A percentile compares a stretch with the other conserved stretches of the same genome.
phyloP scores from a whole-genome alignment of 2,888 invertebrate species.

The Candidula unifasciata region DNA sequence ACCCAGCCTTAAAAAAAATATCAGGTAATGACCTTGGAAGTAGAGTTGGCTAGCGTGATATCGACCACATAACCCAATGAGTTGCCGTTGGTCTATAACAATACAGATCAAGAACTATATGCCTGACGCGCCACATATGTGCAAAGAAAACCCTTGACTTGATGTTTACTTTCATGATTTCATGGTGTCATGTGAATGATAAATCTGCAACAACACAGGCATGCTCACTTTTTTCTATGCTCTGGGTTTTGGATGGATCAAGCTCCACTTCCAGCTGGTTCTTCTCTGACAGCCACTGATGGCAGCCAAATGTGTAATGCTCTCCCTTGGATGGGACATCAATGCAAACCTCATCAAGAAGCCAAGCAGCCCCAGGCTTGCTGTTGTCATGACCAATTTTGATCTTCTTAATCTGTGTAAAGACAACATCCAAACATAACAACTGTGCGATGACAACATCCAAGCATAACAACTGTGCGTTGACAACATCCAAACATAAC shows the following conservation, averaged over 20 bases:
- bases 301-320: slow-evolving; percentile 75
- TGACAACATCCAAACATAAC: no score
- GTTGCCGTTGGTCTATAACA: no score
- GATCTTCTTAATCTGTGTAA: slow-evolving; percentile 73
- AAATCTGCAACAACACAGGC: not conserved
- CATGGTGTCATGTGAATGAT: not conserved
- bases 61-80: no score
- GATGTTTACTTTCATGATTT: no score
- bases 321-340: slow-evolving; percentile 76
- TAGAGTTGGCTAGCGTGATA: no score
- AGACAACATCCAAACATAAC: not conserved
- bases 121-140: no score
- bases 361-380: slow-evolving; percentile 76
- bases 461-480: no score
- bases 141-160: no score
- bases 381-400: slow-evolving; percentile 77
- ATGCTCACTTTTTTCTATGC: slow-evolving; percentile 73
- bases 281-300: slow-evolving; percentile 76
- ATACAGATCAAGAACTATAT: no score
- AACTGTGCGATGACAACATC: no score
- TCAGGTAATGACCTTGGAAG: no score
- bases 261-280: slow-evolving; percentile 76
- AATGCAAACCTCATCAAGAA: slow-evolving; percentile 76
- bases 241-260: slow-evolving; percentile 70
- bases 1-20: no score